These are phyloP conservation scores for Dysdera silvatica DNA, from an alignment of 1,140 invertebrate species.

Conservation along the genomic window DNA sequence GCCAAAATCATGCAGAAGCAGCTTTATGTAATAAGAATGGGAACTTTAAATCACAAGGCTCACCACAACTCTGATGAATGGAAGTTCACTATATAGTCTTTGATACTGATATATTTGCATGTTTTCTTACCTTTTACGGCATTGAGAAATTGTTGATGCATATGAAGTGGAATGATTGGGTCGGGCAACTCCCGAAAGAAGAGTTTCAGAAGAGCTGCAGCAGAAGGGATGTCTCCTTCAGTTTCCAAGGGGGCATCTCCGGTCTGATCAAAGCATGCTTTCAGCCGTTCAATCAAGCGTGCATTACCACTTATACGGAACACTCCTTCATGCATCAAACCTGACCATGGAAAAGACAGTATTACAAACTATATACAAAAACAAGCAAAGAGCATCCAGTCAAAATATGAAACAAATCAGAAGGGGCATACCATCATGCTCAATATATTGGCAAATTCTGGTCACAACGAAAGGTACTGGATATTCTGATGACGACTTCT, in stretches of 20 bases:
- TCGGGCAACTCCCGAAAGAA: constrained; percentile 47
- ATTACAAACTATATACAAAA: background rate
- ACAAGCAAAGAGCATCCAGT: too few species aligned
- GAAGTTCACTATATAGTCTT: background rate
- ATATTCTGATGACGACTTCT: constrained; percentile 33
- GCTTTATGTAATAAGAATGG: background rate
- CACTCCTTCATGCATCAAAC: constrained; percentile 45
- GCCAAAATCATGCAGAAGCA: background rate
- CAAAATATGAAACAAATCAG: background rate
- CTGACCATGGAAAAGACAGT: constrained; percentile 1
- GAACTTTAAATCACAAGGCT: background rate
- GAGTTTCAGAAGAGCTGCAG: constrained; percentile 46
- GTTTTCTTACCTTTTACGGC: constrained; percentile 35
- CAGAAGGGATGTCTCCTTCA: constrained; percentile 41
- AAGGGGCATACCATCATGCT: background rate
- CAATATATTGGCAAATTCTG: constrained; percentile 34
- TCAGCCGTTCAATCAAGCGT: constrained; percentile 43
- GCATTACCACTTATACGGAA: constrained; percentile 47
- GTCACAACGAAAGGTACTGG: constrained; percentile 32
- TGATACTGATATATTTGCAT: background rate
- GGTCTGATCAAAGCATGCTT: constrained; percentile 42
- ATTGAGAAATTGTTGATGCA: constrained; percentile 41
- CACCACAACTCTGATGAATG: background rate
- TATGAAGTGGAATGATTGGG: constrained; percentile 41
- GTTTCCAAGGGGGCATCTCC: constrained; percentile 46